These are phyloP conservation scores for Hoplostethus mediterraneus DNA, from an alignment of 2,797 vertebrate genomes.

Conservation along the genomic window DNA sequence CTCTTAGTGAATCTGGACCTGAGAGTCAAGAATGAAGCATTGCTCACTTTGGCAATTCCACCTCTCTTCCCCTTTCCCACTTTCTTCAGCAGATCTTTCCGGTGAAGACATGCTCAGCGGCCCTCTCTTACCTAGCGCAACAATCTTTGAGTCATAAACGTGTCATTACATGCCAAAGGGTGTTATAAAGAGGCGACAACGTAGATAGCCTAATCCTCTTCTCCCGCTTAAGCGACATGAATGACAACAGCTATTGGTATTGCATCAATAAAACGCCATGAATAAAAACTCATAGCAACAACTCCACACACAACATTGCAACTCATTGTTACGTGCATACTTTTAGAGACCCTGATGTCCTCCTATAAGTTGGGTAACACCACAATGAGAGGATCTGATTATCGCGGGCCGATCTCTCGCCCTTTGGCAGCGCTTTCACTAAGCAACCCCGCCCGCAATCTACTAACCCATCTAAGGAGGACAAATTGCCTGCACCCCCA, in stretches of 20 bases:
- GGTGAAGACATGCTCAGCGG: background rate
- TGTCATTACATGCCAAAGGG: background rate
- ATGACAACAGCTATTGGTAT: no score
- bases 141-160: background rate
- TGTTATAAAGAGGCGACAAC: no score
- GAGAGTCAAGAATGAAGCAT: no score
- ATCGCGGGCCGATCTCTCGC: background rate
- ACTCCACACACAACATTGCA: no score
- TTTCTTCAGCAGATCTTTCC: background rate
- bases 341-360: background rate
- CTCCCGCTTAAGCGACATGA: background rate
- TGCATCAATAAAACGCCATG: no score
- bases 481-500: background rate
- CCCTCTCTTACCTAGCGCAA: background rate
- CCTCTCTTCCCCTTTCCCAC: background rate
- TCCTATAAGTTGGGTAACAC: background rate
- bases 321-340: background rate
- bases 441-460: constrained; percentile 1
- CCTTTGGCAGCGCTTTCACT: background rate
- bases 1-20: no score
- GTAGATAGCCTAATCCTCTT: constrained; percentile 5
- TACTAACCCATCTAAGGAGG: constrained; percentile 6
- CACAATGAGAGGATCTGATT: background rate
- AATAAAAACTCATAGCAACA: no score
- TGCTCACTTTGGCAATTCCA: background rate